Conservation (phyloP, 2,888 invertebrate genomes). For the Sialis fuliginosa region DNA sequence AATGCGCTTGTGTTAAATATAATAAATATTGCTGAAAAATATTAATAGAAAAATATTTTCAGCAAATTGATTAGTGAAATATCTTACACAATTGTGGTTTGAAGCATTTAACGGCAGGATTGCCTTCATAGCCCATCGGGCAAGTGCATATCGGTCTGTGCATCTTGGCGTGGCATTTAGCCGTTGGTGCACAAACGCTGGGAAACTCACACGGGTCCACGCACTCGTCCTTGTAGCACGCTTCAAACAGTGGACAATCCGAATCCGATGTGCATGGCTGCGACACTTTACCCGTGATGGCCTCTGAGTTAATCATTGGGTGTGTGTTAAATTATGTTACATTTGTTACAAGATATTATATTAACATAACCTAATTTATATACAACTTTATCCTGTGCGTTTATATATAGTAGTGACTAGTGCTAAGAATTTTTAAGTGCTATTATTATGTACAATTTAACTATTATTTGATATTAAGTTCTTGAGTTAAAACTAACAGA, state of each 20-base stretch:
- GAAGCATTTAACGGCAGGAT: constrained; percentile 65
- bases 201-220: constrained; percentile 71
- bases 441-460: no score
- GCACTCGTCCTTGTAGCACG: constrained; percentile 67
- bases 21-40: no score
- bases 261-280: constrained; percentile 69
- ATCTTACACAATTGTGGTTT: constrained; percentile 59
- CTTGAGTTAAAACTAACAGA: no score
- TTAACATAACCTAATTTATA: no score
- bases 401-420: no score
- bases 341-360: no score
- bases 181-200: constrained; percentile 55
- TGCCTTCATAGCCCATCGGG: constrained; percentile 63
- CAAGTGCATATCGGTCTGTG: constrained; percentile 71
- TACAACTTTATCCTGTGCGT: no score
- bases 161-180: constrained; percentile 63
- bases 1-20: no score
- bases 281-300: constrained; percentile 49
- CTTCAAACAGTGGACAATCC: constrained; percentile 67
- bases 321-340: neutral
- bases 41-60: no score
- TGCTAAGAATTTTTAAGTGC: no score
- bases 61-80: constrained; percentile 4
- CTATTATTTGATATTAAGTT: no score
- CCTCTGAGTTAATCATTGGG: constrained; percentile 31